Conservation (phyloP, 2,797 vertebrate genomes). For the Tolypeutes matacus region DNA sequence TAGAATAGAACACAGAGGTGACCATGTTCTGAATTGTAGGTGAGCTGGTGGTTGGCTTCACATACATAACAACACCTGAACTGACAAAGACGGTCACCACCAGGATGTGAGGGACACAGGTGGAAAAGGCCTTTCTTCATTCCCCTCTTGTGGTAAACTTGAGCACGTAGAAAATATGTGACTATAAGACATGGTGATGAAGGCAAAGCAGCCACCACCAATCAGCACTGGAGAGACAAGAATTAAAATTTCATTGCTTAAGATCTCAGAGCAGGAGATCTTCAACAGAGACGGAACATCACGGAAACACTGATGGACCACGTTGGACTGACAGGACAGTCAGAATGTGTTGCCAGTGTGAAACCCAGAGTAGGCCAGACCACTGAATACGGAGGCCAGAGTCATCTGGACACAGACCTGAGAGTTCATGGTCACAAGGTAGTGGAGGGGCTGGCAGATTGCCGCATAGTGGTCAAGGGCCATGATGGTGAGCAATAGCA, state of each 20-base stretch:
- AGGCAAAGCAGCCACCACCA: not conserved
- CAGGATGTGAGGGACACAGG: not conserved
- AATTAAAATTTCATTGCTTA: not conserved
- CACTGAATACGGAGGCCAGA: not conserved
- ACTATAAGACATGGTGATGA: not conserved
- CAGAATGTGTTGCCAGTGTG: not conserved
- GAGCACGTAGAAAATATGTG: not conserved
- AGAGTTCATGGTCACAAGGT: not conserved
- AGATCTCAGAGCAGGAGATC: slow-evolving; percentile 61
- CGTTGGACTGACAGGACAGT: not conserved
- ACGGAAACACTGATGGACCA: not conserved
- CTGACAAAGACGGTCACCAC: not conserved
- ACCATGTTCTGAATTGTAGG: too few relatives aligned
- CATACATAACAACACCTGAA: not conserved
- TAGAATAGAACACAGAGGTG: too few relatives aligned
- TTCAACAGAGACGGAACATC: slow-evolving; percentile 49
- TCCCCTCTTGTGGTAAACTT: not conserved
- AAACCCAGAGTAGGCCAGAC: not conserved
- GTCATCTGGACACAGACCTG: not conserved
- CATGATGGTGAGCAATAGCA: not conserved
- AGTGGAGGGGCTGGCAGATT: not conserved
- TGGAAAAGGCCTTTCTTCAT: not conserved
- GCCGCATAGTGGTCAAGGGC: not conserved
- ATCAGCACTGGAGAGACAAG: not conserved
- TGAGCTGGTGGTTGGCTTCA: not conserved